A percentile compares a stretch with the other conserved stretches of the same genome.
Conservation (phyloP, 2,888 invertebrate species). For the Gibbula magus region DNA sequence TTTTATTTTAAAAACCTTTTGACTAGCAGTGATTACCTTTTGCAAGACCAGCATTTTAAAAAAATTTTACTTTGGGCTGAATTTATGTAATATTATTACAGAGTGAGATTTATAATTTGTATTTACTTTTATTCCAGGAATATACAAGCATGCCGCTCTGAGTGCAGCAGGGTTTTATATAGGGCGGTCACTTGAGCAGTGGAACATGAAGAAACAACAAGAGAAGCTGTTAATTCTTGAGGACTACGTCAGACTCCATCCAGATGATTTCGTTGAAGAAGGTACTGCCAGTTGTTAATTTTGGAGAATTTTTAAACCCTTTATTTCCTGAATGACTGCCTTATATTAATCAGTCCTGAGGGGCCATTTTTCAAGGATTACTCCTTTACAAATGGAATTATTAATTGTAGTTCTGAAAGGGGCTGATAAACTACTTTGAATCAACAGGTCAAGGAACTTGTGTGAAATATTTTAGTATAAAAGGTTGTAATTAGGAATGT, state of each 20-base stretch:
- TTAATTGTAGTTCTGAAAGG: not conserved
- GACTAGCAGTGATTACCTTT: not conserved
- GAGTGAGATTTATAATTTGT: too few relatives aligned
- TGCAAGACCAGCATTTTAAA: not conserved
- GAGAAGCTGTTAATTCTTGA: slow-evolving; percentile 31
- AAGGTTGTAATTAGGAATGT: too few relatives aligned
- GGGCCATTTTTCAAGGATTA: too few relatives aligned
- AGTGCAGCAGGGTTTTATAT: slow-evolving; percentile 14
- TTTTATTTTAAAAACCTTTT: too few relatives aligned
- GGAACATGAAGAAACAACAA: not conserved
- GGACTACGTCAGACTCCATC: slow-evolving; percentile 39
- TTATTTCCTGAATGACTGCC: not conserved
- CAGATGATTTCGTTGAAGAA: slow-evolving; percentile 37
- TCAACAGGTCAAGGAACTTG: too few relatives aligned
- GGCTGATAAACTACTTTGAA: not conserved
- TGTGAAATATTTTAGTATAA: too few relatives aligned
- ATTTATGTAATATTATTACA: not conserved
- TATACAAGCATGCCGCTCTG: slow-evolving; percentile 30
- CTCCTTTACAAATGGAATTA: too few relatives aligned
- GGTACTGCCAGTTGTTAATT: not conserved
- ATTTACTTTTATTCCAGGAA: slow-evolving; percentile 21
- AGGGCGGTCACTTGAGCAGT: slow-evolving; percentile 6
- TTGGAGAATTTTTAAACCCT: not conserved
- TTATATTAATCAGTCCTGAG: not conserved
- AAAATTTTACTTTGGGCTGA: not conserved